These are phyloP conservation scores for Calyptomena viridis DNA, from an alignment of 2,113 vertebrate genomes.

Conservation along the genomic window DNA sequence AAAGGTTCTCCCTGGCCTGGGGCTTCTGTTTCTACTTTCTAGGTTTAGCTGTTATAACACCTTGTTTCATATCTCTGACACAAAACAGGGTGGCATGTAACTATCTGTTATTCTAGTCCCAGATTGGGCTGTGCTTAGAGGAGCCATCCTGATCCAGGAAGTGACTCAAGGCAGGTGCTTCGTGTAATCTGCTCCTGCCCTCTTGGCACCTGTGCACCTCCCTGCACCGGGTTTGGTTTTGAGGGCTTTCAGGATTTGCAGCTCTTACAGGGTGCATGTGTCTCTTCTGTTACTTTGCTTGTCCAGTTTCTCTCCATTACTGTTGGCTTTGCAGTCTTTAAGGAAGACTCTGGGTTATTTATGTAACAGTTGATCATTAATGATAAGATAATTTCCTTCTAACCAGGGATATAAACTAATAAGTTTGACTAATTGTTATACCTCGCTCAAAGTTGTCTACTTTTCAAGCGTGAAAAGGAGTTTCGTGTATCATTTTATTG, in stretches of 20 bases:
- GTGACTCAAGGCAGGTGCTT: accelerated
- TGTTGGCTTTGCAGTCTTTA: background rate
- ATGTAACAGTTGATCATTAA: background rate
- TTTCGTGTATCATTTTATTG: background rate
- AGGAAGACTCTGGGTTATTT: background rate
- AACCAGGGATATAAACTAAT: background rate
- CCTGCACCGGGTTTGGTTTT: accelerated
- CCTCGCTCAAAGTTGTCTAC: background rate
- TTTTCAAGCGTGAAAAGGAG: background rate
- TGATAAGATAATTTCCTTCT: background rate
- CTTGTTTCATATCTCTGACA: background rate
- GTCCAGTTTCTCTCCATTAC: background rate
- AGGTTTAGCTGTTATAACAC: background rate
- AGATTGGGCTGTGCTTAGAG: accelerated
- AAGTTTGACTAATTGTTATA: background rate
- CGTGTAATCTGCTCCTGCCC: background rate
- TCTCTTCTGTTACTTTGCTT: background rate
- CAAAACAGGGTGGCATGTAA: background rate
- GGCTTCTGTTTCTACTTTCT: background rate
- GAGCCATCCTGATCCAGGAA: accelerated
- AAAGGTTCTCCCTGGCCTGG: background rate
- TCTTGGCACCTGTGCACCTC: accelerated
- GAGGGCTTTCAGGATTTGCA: background rate
- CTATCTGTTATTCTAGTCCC: background rate
- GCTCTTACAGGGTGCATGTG: accelerated